Percentiles rank a stretch among this genome's conserved stretches.
These are phyloP conservation scores for Luidia sarsii DNA, from an alignment of 53 echinoderm and acorn worm genomes.

Conservation along the genomic window DNA sequence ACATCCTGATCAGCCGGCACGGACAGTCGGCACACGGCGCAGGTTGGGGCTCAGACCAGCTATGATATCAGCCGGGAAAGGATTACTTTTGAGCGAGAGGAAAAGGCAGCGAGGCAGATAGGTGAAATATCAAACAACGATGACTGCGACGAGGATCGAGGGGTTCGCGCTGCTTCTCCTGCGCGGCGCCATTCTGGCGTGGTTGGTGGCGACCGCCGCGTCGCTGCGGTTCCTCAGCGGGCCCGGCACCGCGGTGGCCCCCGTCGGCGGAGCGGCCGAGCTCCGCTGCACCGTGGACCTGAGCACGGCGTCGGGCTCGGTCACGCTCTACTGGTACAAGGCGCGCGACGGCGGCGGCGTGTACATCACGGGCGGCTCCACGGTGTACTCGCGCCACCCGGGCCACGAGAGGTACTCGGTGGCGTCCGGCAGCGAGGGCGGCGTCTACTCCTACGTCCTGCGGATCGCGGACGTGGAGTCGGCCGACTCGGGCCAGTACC, in stretches of 20 bases:
- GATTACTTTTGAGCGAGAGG: no score
- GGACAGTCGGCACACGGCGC: no score
- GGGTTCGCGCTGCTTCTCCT: not conserved
- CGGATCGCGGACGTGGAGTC: constrained; percentile 11
- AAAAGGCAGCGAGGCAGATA: no score
- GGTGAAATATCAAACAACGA: no score
- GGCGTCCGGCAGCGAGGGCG: constrained; percentile 1
- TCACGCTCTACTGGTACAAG: constrained; percentile 38
- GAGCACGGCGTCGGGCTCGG: not conserved
- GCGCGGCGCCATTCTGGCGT: not conserved
- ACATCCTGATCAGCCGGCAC: no score
- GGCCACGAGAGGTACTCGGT: constrained; percentile 21
- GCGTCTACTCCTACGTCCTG: constrained; percentile 6
- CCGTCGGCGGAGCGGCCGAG: not conserved
- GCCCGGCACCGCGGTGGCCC: not conserved
- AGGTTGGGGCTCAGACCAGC: no score
- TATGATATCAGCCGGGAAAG: no score
- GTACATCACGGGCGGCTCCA: constrained; percentile 13
- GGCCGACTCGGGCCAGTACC: constrained; percentile 27
- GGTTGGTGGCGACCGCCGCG: not conserved
- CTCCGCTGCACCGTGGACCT: constrained; percentile 20
- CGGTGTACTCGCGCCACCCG: not conserved
- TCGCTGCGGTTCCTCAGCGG: constrained; percentile 2
- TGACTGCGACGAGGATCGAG: not conserved
- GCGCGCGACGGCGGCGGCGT: not conserved